Conservation (phyloP, 1,140 invertebrate species). For the Drosophila truncata region DNA sequence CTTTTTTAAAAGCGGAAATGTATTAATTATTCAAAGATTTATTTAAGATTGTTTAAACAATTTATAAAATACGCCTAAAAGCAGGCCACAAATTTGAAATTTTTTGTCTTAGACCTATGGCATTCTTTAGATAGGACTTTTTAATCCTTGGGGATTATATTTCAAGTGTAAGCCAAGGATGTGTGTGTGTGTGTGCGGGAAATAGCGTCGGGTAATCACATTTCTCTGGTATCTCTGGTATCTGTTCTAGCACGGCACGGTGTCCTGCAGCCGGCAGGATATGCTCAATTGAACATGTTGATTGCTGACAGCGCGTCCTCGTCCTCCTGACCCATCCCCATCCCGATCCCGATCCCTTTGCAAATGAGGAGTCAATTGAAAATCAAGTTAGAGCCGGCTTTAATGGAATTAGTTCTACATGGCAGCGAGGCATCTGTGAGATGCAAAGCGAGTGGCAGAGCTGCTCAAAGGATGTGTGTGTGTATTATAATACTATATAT, state of each 20-base stretch:
- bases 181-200: conserved; percentile 53
- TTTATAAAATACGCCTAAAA: neutral
- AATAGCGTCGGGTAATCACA: conserved; percentile 80
- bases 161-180: conserved; percentile 2
- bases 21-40: neutral
- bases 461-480: conserved; percentile 31
- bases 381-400: conserved; percentile 82
- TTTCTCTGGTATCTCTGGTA: conserved; percentile 59
- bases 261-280: conserved; percentile 67
- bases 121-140: neutral
- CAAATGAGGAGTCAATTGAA: conserved; percentile 83
- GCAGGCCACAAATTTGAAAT: neutral
- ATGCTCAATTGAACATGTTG: conserved; percentile 84
- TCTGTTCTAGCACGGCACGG: conserved; percentile 31
- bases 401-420: conserved; percentile 81
- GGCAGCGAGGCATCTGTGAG: conserved; percentile 34
- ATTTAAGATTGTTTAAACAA: neutral
- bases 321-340: conserved; percentile 8
- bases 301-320: conserved; percentile 72
- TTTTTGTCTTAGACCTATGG: no score
- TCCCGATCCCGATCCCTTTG: conserved; percentile 2
- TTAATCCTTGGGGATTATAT: neutral
- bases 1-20: neutral
- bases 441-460: conserved; percentile 35
- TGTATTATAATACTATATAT: conserved; percentile 19